These are phyloP conservation scores for Congeria kusceri DNA, from an alignment of 2,888 invertebrate genomes.

Conservation along the genomic window DNA sequence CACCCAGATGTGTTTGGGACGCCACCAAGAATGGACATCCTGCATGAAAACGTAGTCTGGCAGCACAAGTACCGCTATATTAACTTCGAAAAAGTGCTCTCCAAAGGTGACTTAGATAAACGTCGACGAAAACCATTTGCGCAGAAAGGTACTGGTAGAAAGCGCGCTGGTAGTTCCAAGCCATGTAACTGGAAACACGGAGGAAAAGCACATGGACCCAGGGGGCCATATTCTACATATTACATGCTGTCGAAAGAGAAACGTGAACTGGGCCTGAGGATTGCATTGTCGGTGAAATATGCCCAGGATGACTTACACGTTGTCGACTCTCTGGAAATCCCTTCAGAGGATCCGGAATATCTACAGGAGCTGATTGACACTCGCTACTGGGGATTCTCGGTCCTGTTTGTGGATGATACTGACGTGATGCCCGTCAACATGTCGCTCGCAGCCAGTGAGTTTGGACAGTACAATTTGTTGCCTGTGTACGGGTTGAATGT, in stretches of 20 bases:
- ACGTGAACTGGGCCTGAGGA: slow-evolving; percentile 92
- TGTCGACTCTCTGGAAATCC: slow-evolving; percentile 94
- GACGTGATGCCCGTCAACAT: slow-evolving; percentile 96
- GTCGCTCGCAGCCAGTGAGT: slow-evolving; percentile 91
- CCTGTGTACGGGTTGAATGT: slow-evolving; percentile 97
- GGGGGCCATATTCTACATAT: slow-evolving; percentile 95
- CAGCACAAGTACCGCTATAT: slow-evolving; percentile 93
- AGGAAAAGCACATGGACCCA: slow-evolving; percentile 95
- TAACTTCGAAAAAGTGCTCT: slow-evolving; percentile 75
- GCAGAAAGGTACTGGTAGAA: slow-evolving; percentile 96
- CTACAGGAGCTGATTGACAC: slow-evolving; percentile 92
- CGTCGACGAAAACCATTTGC: slow-evolving; percentile 98
- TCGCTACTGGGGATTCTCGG: slow-evolving; percentile 98
- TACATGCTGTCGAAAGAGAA: slow-evolving; percentile 95
- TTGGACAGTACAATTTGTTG: slow-evolving; percentile 96
- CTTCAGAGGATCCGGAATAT: slow-evolving; percentile 91
- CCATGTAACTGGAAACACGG: slow-evolving; percentile 93
- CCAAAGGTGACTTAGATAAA: slow-evolving; percentile 94
- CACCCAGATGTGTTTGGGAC: slow-evolving; percentile 95
- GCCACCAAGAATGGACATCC: slow-evolving; percentile 93
- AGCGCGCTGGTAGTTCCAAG: slow-evolving; percentile 96
- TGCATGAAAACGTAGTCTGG: slow-evolving; percentile 95
- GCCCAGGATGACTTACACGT: slow-evolving; percentile 97
- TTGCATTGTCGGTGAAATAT: slow-evolving; percentile 94
- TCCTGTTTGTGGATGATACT: slow-evolving; percentile 94